phyloP scores from a whole-genome alignment of 2,113 vertebrate species.

The Rallus limicola region DNA sequence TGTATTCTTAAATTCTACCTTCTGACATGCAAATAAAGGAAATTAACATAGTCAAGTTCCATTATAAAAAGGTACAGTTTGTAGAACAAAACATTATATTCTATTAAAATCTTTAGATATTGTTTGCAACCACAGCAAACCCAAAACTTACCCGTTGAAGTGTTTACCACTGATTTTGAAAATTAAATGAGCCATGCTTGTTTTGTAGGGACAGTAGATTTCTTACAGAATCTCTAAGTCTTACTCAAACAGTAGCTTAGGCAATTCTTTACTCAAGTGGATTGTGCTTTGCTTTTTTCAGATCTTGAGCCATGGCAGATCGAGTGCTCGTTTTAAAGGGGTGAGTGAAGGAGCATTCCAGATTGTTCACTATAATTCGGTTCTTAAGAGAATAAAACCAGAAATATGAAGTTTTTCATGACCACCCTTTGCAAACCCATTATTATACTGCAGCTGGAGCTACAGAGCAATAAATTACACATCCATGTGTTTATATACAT shows the following conservation, averaged over 20 bases:
- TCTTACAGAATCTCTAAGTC: background rate
- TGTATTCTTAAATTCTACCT: background rate
- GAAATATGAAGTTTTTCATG: slow-evolving; percentile 13
- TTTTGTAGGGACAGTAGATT: background rate
- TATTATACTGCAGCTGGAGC: slow-evolving; percentile 16
- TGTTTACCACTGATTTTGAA: background rate
- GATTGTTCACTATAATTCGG: background rate
- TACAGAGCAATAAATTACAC: slow-evolving; percentile 16
- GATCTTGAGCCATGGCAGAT: background rate
- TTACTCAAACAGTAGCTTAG: background rate
- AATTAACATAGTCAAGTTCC: background rate
- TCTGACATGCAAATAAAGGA: background rate
- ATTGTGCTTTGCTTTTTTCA: background rate
- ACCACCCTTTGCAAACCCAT: slow-evolving; percentile 10
- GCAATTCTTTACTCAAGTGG: background rate
- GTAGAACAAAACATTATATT: background rate
- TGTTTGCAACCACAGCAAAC: background rate
- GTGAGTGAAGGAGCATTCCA: background rate
- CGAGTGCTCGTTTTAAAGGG: background rate
- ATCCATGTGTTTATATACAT: background rate
- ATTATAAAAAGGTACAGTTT: background rate
- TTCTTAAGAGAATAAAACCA: slow-evolving; percentile 16
- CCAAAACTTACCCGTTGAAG: background rate
- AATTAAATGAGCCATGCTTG: background rate
- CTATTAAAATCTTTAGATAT: background rate